phyloP scores from a whole-genome alignment of 2,888 invertebrate genomes.

The Teleogryllus oceanicus region DNA sequence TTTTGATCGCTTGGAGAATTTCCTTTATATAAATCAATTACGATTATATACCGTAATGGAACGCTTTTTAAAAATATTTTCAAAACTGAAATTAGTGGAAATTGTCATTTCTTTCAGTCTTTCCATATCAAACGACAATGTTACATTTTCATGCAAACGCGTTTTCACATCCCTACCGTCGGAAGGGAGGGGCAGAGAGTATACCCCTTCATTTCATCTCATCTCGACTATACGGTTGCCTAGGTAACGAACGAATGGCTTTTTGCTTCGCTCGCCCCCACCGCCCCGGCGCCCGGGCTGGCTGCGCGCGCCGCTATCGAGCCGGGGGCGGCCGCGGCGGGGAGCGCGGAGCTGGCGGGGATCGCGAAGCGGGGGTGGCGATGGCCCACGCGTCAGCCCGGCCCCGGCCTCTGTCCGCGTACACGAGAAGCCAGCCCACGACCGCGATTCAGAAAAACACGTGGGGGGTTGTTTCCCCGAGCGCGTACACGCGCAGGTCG shows the following conservation, averaged over 20 bases:
- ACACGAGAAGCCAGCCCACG: neutral
- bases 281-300: conserved; percentile 23
- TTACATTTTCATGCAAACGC: conserved; percentile 12
- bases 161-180: neutral
- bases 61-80: too few species aligned
- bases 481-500: too few species aligned
- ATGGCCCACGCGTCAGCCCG: too few species aligned
- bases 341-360: neutral
- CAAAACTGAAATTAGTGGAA: too few species aligned
- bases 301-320: conserved; percentile 48
- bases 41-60: too few species aligned
- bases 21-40: too few species aligned
- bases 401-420: too few species aligned
- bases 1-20: too few species aligned
- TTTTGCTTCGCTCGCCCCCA: conserved; percentile 25
- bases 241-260: conserved; percentile 28
- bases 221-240: conserved; percentile 22
- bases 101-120: neutral
- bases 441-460: neutral
- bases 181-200: neutral
- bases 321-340: conserved; percentile 47
- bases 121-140: conserved; percentile 20
- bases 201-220: conserved; percentile 2
- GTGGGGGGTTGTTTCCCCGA: neutral
- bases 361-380: conserved; percentile 20